Conservation (phyloP, 2,113 vertebrate genomes). For the Brienomyrus brachyistius region DNA sequence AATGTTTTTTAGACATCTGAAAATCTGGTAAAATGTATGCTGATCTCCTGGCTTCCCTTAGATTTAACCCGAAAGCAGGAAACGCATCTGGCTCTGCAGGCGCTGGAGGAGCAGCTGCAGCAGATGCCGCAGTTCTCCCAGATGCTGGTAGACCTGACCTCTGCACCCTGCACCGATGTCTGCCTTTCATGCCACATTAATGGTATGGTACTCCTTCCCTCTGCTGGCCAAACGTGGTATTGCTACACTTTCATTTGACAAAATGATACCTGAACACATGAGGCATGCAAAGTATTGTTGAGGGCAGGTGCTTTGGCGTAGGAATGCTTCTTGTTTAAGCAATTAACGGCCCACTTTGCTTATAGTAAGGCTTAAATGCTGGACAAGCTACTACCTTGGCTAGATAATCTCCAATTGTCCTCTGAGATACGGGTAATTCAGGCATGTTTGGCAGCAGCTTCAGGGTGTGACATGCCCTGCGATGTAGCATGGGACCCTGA, state of each 20-base stretch:
- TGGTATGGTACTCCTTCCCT: conserved; percentile 31
- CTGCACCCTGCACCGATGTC: conserved; percentile 45
- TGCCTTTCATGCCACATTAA: conserved; percentile 56
- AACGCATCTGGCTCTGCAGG: conserved; percentile 45
- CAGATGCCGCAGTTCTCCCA: conserved; percentile 45
- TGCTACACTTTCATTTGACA: not conserved
- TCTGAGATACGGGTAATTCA: not conserved
- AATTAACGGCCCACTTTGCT: not conserved
- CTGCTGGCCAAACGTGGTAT: not conserved
- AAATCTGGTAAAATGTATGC: not conserved
- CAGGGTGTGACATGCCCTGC: not conserved
- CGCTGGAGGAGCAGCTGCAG: conserved; percentile 56
- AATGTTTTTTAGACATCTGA: not conserved
- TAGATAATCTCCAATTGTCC: not conserved
- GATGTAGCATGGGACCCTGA: not conserved
- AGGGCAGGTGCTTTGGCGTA: not conserved
- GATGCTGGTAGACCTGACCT: conserved; percentile 40
- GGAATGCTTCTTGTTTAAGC: not conserved
- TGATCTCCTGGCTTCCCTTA: not conserved
- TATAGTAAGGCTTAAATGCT: not conserved
- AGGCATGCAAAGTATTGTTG: not conserved
- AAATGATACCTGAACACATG: not conserved
- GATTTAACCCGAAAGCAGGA: conserved; percentile 46
- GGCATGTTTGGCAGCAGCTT: not conserved
- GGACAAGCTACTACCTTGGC: not conserved